These are phyloP conservation scores for Steinernema hermaphroditum DNA, from an alignment of 2,888 invertebrate species.

Conservation along the genomic window DNA sequence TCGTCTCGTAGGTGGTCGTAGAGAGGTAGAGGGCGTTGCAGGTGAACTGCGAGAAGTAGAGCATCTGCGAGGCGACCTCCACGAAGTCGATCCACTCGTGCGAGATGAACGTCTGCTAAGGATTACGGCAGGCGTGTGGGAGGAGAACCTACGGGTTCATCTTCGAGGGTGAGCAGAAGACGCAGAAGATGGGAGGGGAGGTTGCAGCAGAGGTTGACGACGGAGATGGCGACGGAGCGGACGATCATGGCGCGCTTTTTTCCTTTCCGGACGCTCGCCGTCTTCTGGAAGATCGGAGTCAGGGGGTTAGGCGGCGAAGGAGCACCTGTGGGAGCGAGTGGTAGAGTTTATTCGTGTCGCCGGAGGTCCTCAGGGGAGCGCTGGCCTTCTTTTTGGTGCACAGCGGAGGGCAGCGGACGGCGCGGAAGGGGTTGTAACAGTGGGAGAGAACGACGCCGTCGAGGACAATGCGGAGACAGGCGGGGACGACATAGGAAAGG, in stretches of 20 bases:
- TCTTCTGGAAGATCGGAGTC: background rate
- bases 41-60: constrained; percentile 63
- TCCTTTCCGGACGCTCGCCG: constrained; percentile 43
- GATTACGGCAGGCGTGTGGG: constrained; percentile 37
- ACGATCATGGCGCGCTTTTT: constrained; percentile 47
- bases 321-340: background rate
- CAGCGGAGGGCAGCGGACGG: constrained; percentile 38
- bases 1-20: constrained; percentile 64
- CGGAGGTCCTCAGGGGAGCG: background rate
- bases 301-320: background rate
- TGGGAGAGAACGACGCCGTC: constrained; percentile 59
- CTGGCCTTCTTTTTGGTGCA: constrained; percentile 45
- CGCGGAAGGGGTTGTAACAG: constrained; percentile 53
- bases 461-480: constrained; percentile 52
- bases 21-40: constrained; percentile 63
- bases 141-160: constrained; percentile 35
- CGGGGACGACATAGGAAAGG: constrained; percentile 60
- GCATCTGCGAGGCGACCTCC: constrained; percentile 49
- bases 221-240: constrained; percentile 60
- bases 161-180: constrained; percentile 51
- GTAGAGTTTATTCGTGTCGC: background rate
- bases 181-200: constrained; percentile 58
- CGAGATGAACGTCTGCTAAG: constrained; percentile 37
- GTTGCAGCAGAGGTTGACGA: constrained; percentile 58
- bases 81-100: constrained; percentile 36